These are phyloP conservation scores for Agonopterix alstromeriana DNA, from an alignment of 2,888 invertebrate species.

Conservation along the genomic window DNA sequence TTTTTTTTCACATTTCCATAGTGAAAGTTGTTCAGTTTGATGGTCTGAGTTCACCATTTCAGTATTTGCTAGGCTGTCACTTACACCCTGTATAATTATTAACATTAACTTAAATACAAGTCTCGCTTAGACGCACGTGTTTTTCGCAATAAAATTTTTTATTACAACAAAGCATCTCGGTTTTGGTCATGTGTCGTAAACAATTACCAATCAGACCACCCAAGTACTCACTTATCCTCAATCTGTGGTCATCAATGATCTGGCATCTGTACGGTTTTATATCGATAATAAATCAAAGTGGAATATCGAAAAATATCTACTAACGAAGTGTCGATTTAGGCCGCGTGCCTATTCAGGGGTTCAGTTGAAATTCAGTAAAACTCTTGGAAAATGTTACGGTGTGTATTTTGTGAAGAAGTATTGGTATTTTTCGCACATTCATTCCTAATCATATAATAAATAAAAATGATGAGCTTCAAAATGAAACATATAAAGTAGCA, in stretches of 20 bases:
- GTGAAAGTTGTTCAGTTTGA: no score
- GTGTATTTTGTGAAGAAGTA: no score
- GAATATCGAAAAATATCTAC: conserved; percentile 45
- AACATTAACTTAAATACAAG: no score
- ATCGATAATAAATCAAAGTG: conserved; percentile 56
- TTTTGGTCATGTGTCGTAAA: conserved; percentile 30
- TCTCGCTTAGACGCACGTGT: conserved; percentile 8
- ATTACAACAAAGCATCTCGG: conserved; percentile 11
- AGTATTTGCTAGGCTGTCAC: no score
- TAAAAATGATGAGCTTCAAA: no score
- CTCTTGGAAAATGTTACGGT: no score
- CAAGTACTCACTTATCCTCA: conserved; percentile 37
- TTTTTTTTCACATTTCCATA: no score
- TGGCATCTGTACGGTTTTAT: conserved; percentile 59
- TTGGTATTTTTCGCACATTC: no score
- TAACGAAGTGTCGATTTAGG: conserved; percentile 53
- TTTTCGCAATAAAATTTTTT: conserved; percentile 24
- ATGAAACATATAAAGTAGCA: no score
- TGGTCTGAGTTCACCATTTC: no score
- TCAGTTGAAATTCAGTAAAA: not conserved
- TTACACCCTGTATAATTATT: no score
- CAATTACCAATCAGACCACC: conserved; percentile 47
- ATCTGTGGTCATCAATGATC: conserved; percentile 38
- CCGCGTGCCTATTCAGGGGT: conserved; percentile 19
- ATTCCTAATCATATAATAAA: no score